Percentiles rank a stretch among this genome's conserved stretches.
Evolutionary conservation across 2,888 invertebrate genomes (phyloP).

Genomic region (Branchellion lobata): DNA sequence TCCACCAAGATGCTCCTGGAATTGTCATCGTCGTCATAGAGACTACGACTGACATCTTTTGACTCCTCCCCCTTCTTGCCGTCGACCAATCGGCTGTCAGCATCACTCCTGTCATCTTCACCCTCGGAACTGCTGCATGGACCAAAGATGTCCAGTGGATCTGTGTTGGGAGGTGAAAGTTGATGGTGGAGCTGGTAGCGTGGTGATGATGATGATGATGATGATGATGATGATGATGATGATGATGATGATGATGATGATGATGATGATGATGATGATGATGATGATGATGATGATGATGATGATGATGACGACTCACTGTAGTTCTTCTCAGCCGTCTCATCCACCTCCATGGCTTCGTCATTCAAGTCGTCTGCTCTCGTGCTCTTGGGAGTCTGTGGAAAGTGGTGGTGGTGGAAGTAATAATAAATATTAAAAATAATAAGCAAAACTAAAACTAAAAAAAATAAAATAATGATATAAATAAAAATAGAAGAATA

Average conservation of each 20-base stretch:
- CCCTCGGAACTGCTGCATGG: slow-evolving; percentile 83
- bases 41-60: background rate
- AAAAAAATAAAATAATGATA: too few relatives aligned
- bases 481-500: too few relatives aligned
- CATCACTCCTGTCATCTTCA: slow-evolving; percentile 68
- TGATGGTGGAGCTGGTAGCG: background rate
- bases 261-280: too few relatives aligned
- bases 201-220: background rate
- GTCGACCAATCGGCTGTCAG: background rate
- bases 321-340: too few relatives aligned
- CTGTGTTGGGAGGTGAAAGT: background rate
- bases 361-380: too few relatives aligned
- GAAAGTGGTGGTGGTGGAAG: background rate
- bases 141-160: slow-evolving; percentile 76
- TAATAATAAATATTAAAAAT: too few relatives aligned
- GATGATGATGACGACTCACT: too few relatives aligned
- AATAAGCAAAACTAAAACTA: too few relatives aligned
- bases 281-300: too few relatives aligned
- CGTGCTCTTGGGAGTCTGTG: background rate
- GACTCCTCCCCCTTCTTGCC: slow-evolving; percentile 28
- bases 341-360: too few relatives aligned
- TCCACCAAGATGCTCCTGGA: background rate
- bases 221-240: background rate
- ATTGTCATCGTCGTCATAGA: background rate
- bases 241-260: too few relatives aligned